A percentile compares a stretch with the other conserved stretches of the same genome.
phyloP scores from a whole-genome alignment of 2,113 vertebrate species.

The Hirundichthys speculiger region DNA sequence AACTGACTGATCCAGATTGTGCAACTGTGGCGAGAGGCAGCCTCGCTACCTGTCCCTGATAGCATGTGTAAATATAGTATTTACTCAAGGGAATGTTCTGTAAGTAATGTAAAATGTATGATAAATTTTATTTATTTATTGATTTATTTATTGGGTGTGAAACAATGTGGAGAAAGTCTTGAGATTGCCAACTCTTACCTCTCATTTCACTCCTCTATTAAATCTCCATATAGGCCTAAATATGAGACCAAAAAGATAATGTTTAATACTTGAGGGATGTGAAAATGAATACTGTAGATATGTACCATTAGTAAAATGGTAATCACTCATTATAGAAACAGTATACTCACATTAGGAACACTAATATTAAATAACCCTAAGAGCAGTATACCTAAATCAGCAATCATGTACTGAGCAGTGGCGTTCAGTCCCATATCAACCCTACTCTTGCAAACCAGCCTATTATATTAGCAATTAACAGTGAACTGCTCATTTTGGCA shows the following conservation, averaged over 20 bases:
- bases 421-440: conserved; percentile 49
- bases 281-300: conserved; percentile 62
- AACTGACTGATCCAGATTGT: conserved; percentile 26
- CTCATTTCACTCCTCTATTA: conserved; percentile 57
- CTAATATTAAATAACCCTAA: conserved; percentile 32
- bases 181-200: conserved; percentile 76
- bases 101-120: conserved; percentile 82
- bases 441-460: conserved; percentile 53
- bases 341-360: conserved; percentile 41
- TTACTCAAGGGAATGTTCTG: conserved; percentile 83
- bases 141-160: conserved; percentile 74
- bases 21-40: conserved; percentile 40
- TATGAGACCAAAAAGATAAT: conserved; percentile 67
- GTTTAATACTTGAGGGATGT: conserved; percentile 62
- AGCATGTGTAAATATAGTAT: conserved; percentile 80
- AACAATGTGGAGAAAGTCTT: conserved; percentile 23
- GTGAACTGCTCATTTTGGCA: conserved; percentile 52
- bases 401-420: conserved; percentile 50
- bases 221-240: conserved; percentile 60
- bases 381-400: conserved; percentile 36
- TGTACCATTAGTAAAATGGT: conserved; percentile 52
- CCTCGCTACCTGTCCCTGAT: conserved; percentile 47
- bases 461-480: conserved; percentile 42
- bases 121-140: conserved; percentile 82
- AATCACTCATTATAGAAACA: conserved; percentile 45